Evolutionary conservation across 2,888 invertebrate genomes (phyloP).

Genomic region (Lycaena phlaeas): DNA sequence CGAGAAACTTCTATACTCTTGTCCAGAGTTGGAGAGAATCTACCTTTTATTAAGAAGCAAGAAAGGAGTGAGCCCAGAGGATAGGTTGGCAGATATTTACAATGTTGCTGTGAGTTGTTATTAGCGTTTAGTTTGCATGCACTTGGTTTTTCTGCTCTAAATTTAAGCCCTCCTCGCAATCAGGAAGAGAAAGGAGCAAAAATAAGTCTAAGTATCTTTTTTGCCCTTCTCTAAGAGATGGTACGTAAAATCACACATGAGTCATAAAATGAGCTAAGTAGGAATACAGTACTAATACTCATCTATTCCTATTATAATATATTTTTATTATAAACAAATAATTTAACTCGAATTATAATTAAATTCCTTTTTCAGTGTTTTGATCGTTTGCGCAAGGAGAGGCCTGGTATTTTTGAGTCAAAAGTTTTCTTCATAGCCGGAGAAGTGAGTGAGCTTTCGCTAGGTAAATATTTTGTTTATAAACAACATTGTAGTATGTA

Average conservation of each 20-base stretch:
- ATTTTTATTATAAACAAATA: too few species aligned
- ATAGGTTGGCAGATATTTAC: constrained; percentile 75
- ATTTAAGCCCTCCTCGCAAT: too few species aligned
- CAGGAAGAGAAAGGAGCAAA: too few species aligned
- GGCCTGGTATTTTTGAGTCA: constrained; percentile 60
- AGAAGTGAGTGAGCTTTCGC: constrained; percentile 67
- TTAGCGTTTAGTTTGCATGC: too few species aligned
- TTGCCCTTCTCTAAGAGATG: too few species aligned
- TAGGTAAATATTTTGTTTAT: constrained; percentile 51
- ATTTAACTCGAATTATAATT: too few species aligned
- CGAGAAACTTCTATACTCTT: constrained; percentile 89
- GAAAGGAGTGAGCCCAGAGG: constrained; percentile 75
- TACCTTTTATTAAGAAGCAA: constrained; percentile 85
- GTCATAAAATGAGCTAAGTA: too few species aligned
- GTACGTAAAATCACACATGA: too few species aligned
- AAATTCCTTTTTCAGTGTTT: constrained; percentile 61
- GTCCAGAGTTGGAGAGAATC: constrained; percentile 80
- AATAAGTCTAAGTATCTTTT: too few species aligned
- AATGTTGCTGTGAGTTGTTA: constrained; percentile 28
- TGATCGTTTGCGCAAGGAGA: constrained; percentile 68
- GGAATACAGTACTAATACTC: too few species aligned
- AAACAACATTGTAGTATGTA: background rate
- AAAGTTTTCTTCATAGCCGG: constrained; percentile 79
- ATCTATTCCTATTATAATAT: too few species aligned
- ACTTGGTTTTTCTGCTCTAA: too few species aligned